These are phyloP conservation scores for Lamellibrachia satsuma DNA, from an alignment of 2,888 invertebrate species.

Conservation along the genomic window DNA sequence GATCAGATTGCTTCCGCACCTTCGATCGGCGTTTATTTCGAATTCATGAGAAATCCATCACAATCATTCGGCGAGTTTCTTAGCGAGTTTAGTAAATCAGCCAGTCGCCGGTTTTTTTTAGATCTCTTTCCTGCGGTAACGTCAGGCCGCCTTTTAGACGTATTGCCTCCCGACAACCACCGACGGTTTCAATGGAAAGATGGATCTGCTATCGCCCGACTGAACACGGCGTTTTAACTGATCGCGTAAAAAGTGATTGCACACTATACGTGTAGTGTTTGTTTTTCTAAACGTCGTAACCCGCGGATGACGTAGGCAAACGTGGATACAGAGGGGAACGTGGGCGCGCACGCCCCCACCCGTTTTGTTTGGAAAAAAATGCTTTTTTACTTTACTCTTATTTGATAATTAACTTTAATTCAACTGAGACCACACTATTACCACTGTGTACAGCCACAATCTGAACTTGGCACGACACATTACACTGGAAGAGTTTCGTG, in stretches of 20 bases:
- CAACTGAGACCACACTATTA: no score
- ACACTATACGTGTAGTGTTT: neutral
- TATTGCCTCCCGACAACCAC: neutral
- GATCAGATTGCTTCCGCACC: neutral
- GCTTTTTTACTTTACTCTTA: no score
- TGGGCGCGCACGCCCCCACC: neutral
- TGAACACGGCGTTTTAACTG: neutral
- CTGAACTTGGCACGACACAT: no score
- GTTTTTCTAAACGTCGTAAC: neutral
- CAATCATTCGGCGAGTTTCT: constrained; percentile 9
- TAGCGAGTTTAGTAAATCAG: constrained; percentile 10
- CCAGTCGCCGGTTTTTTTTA: neutral
- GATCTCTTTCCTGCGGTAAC: neutral
- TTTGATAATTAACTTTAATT: no score
- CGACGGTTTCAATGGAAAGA: neutral
- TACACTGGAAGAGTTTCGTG: no score
- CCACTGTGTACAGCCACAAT: no score
- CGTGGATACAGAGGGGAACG: neutral
- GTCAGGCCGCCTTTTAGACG: neutral
- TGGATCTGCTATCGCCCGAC: neutral
- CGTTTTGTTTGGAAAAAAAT: no score
- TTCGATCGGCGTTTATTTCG: neutral
- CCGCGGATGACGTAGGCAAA: neutral
- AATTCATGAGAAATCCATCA: constrained; percentile 3
- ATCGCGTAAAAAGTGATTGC: constrained; percentile 6